Base-by-base conservation (phyloP, 2,113 vertebrate species). In the Erpornis zantholeuca region DNA sequence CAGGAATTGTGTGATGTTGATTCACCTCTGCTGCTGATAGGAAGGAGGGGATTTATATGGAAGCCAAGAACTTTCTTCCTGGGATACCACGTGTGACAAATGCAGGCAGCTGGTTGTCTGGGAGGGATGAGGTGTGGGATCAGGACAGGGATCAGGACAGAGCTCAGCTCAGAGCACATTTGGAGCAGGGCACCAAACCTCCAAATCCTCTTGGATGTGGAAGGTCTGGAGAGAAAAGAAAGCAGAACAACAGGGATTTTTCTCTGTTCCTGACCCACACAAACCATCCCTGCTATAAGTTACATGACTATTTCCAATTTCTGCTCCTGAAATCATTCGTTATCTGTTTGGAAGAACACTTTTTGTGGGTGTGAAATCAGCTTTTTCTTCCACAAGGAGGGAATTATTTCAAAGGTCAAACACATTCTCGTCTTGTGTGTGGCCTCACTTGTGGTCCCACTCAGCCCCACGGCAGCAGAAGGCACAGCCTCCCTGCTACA, bases 351-450 rank as follows among this genome's bases (percentile, higher is more conserved):
- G 40, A 76, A 53, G 57, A 33, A 12, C 5, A 4, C 2, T 79
- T 72, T 79, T 49, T 45, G 15, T 25, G 25, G 9, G 3, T 50
- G 7, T 78, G 68, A 86, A 65, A 29, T 15, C 36, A 66, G 11
- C 7, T 66, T 79, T 78, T 76, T 65, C 50, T 82, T 80, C 72
- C 42, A 23, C 1, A 3, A 72, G 57, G 65, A 64, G 28, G 25
- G 14, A 70, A 63, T 70, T 45, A 47, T 38, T 83, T 86, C 50
- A 77, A 65, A 90, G 42, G 75, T 88, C 79, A 56, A 69, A 50
- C 27, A 27, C 0, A 0, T 56, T 31, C 61, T 82, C 0, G 0
- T 69, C 22, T 57, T 0, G 0, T 1, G 3, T 36, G 36, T 44
- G 88, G 49, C 45, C 38, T 93, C 1, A 1, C 31, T 56, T 18